Evolutionary conservation across 2,113 vertebrate species (phyloP).

Genomic region (Mobula birostris): DNA sequence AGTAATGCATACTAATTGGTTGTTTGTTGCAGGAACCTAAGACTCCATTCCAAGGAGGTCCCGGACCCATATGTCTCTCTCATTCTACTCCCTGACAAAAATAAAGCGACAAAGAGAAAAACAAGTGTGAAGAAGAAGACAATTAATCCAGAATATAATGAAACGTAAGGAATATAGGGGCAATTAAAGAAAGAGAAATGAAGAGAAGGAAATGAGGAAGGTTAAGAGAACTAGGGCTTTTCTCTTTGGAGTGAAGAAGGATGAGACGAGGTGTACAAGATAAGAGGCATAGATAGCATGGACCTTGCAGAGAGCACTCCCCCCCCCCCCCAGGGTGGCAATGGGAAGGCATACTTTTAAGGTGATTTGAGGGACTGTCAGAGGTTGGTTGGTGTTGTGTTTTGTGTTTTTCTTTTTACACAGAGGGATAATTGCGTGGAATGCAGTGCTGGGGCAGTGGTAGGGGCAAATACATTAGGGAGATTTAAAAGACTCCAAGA

Average conservation of each 20-base stretch:
- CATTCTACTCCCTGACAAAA: slow-evolving; percentile 77
- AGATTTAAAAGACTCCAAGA: no score
- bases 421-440: no score
- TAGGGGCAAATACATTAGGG: no score
- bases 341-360: no score
- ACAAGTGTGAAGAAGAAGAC: slow-evolving; percentile 73
- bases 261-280: no score
- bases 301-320: no score
- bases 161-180: slow-evolving; percentile 57
- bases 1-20: not conserved
- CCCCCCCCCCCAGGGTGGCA: no score
- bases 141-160: slow-evolving; percentile 76
- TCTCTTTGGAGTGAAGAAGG: no score
- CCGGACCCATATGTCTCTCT: slow-evolving; percentile 78
- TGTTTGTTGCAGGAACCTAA: slow-evolving; percentile 57
- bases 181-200: not conserved
- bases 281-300: not conserved
- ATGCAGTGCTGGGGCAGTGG: no score
- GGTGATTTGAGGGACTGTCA: no score
- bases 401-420: no score
- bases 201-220: not conserved
- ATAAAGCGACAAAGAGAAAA: slow-evolving; percentile 73
- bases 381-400: no score
- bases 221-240: not conserved
- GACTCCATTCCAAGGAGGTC: slow-evolving; percentile 63